Base-by-base conservation (phyloP, 2,888 invertebrate species). In the Zeuzera pyrina region DNA sequence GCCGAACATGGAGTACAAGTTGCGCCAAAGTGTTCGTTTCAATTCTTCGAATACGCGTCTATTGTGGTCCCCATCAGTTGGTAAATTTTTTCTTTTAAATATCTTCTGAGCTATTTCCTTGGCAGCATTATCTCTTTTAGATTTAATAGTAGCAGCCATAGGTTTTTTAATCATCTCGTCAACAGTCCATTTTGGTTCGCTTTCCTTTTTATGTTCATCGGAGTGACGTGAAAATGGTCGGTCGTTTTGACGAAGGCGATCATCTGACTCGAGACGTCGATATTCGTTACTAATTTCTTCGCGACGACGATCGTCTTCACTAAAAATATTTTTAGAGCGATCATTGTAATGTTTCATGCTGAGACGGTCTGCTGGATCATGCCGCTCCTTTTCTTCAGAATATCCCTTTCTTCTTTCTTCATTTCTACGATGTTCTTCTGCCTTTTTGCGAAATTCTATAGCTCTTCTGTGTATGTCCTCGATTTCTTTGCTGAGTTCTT, bases 381-480 rank as follows among this genome's bases (percentile, higher is more conserved):
- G n/a, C n/a, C 13, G 12, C 8, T 12, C 8, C 12, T 26, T 26
- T 12, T 26, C 11, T 12, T n/a, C n/a, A n/a, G n/a, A n/a, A n/a
- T 14, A 41, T 46, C 41, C 37, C 45, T 30, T 36, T 54, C 16
- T 36, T 49, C 15, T 45, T 50, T 41, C 45, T 45, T 39, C 21
- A 37, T 38, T 6, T 42, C 12, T 53, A 33, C 19, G 19, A 6
- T 6, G 19, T 28, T 8, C 28, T 34, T 77, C 66, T 1, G 71
- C 54, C 37, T 68, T 70, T 36, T 70, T 70, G 5, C 63, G 62
- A 31, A 76, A 66, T 30, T 68, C 69, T n/a, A 63, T 49, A 2
- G 76, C 62, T 31, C 70, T 53, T 30, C 68, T 62, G 43, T 72
- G 74, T 4, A 77, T 64, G 21, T 72, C 70, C 35, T 76, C 68